Base-by-base conservation (phyloP, 2,797 vertebrate species). In the Urosaurus nigricauda region DNA sequence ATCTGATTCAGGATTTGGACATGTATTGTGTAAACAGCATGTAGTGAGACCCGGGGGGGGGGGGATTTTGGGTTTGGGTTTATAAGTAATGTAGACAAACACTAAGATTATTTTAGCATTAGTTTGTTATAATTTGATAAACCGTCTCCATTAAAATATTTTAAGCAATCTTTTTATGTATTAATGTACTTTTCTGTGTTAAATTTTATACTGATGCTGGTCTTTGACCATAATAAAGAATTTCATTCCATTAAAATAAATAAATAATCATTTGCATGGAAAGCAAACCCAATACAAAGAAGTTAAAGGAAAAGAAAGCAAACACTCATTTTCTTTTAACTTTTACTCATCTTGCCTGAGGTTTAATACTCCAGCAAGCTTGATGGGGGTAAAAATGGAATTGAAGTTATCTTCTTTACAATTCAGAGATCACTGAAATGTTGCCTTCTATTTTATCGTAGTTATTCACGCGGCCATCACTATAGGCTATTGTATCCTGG, bases 271-370 rank as follows among this genome's bases (percentile, higher is more conserved):
- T 90, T 94, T 91, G 86, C 92, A 93, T 89, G 73, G 89, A 60
- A 90, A 71, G 88, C 26, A 85, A 87, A 87, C 92, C 65, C 63
- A 92, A 90, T 88, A 90, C 58, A 89, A 79, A 91, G 75, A 93
- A 60, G 95, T 94, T 89, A 93, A 95, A 95, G 93, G 90, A 94
- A 94, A 93, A 87, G 19, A 40, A 84, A 84, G 24, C 51, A 73
- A 86, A 79, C 91, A 83, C 86, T 68, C 85, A 94, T 91, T 95
- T 92, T 93, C 60, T 87, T 93, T 60, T 92, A 71, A 93, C 90
- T 95, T 94, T 92, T 95, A 94, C 91, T 94, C 93, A 92, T 74
- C 71, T 93, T 87, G 79, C 90, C 85, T 92, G 84, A 92, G 9
- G 40, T 94, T 90, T 93, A 87, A 73, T 90, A 92, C 71, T 89